Conservation (phyloP, 2,888 invertebrate genomes). For the Drosophila neonasuta region DNA sequence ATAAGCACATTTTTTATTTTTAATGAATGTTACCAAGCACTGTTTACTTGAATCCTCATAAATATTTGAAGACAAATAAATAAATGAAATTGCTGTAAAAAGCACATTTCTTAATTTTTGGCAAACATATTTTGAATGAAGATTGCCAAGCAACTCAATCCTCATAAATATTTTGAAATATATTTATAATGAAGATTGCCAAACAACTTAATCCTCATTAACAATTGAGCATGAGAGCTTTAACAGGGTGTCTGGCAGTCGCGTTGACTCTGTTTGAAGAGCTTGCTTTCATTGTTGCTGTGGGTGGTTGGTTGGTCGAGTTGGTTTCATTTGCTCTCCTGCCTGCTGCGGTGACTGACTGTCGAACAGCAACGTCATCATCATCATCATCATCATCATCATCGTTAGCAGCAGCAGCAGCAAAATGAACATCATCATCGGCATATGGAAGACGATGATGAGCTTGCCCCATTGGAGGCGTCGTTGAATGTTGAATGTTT, state of each 20-base stretch:
- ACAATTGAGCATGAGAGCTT: no score
- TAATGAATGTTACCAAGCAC: no score
- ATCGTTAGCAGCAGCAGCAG: slow-evolving; percentile 10
- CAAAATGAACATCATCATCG: slow-evolving; percentile 18
- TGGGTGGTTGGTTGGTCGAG: slow-evolving; percentile 44
- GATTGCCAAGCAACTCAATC: no score
- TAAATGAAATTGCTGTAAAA: no score
- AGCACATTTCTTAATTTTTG: no score
- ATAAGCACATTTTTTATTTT: no score
- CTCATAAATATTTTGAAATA: no score
- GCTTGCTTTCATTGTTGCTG: slow-evolving; percentile 37
- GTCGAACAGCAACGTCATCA: slow-evolving; percentile 41
- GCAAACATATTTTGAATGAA: no score
- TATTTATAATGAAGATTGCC: no score
- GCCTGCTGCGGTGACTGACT: slow-evolving; percentile 56
- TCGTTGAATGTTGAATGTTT: slow-evolving; percentile 6
- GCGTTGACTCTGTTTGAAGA: neutral
- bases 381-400: slow-evolving; percentile 25
- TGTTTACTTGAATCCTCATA: no score
- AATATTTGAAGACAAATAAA: no score
- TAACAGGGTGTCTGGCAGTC: slow-evolving; percentile 28
- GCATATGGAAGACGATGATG: slow-evolving; percentile 15
- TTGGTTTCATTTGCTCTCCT: slow-evolving; percentile 55
- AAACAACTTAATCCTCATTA: no score
- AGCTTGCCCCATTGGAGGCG: slow-evolving; percentile 26